Conservation (phyloP, 2,113 vertebrate species). For the Eclectus roratus region DNA sequence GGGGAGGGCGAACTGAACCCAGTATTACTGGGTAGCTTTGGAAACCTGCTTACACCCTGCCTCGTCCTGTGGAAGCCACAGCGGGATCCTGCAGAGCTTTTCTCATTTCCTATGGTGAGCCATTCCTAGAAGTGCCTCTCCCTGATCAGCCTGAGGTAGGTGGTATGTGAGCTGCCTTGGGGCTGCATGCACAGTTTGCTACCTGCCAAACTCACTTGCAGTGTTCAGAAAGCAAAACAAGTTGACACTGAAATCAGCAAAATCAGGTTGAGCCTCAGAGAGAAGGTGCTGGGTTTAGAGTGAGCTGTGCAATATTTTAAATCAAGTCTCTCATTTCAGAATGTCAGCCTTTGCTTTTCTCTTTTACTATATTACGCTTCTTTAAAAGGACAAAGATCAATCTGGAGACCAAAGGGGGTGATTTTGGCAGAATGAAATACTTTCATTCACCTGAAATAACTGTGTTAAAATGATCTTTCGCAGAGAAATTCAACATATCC, state of each 20-base stretch:
- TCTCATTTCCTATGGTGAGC: neutral
- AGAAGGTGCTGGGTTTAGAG: neutral
- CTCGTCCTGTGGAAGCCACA: neutral
- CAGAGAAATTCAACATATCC: neutral
- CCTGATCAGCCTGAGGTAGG: neutral
- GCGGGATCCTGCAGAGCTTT: neutral
- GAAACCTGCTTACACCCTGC: neutral
- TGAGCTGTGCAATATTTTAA: neutral
- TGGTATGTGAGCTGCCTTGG: neutral
- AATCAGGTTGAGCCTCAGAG: neutral
- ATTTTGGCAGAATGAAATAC: neutral
- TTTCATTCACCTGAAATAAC: neutral
- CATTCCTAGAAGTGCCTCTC: neutral
- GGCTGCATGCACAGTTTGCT: neutral
- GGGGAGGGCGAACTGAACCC: neutral
- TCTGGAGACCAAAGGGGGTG: neutral
- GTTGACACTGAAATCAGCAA: neutral
- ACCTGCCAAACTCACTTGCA: neutral
- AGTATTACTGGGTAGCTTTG: neutral
- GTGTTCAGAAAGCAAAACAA: neutral
- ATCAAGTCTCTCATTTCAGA: neutral
- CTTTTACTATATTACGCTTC: neutral
- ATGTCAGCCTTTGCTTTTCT: neutral
- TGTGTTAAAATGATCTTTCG: neutral
- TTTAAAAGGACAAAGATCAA: neutral